Evolutionary conservation across 2,888 invertebrate species (phyloP).

Genomic region (Onchidella celtica): DNA sequence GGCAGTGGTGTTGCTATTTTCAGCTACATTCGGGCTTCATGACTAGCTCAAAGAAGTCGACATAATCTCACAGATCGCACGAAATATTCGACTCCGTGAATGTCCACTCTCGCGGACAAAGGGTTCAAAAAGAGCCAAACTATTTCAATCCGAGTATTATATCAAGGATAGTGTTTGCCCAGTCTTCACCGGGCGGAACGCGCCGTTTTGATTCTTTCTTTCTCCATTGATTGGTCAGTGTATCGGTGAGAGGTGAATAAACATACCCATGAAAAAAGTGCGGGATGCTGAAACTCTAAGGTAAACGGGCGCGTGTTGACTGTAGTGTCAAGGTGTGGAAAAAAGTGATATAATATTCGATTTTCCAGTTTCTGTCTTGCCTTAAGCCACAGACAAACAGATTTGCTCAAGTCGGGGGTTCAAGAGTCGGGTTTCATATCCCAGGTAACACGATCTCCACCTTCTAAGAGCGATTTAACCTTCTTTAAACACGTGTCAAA

Average conservation of each 20-base stretch:
- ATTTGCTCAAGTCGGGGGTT: too few relatives aligned
- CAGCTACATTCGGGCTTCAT: too few relatives aligned
- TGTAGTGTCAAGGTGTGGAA: not conserved
- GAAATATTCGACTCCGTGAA: too few relatives aligned
- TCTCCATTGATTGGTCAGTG: not conserved
- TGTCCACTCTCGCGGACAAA: not conserved
- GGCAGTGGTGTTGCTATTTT: too few relatives aligned
- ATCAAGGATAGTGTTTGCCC: not conserved
- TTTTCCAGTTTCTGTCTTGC: not conserved
- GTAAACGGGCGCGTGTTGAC: not conserved
- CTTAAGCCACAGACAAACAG: too few relatives aligned
- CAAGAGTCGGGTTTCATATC: too few relatives aligned
- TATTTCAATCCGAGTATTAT: not conserved
- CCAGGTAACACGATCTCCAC: too few relatives aligned
- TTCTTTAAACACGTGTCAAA: too few relatives aligned
- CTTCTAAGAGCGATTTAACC: too few relatives aligned
- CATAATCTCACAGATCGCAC: too few relatives aligned
- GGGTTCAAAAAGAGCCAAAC: not conserved
- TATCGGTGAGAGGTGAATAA: not conserved
- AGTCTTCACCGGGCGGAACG: not conserved
- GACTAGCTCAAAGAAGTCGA: too few relatives aligned
- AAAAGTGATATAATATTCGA: not conserved
- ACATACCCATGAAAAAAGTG: slow-evolving; percentile 1
- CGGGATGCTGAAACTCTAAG: not conserved
- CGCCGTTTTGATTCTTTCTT: not conserved